Conservation (phyloP, 2,797 vertebrate species). For the Urosaurus nigricauda region DNA sequence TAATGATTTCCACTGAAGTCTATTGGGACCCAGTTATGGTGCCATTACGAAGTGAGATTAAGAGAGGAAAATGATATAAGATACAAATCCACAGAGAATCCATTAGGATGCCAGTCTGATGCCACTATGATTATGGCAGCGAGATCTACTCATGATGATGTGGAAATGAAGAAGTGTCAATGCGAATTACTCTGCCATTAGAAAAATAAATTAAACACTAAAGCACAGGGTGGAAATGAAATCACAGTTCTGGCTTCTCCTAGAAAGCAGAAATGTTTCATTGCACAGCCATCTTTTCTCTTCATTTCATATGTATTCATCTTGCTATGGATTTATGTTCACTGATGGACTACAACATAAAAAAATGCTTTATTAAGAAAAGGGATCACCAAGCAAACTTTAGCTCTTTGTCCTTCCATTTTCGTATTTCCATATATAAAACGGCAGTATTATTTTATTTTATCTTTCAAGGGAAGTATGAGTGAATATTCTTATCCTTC, state of each 20-base stretch:
- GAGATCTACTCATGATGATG: slow-evolving; percentile 58
- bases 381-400: background rate
- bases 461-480: background rate
- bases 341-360: background rate
- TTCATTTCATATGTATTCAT: background rate
- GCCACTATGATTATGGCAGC: slow-evolving; percentile 57
- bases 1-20: slow-evolving; percentile 61
- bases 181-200: slow-evolving; percentile 37
- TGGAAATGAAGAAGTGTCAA: slow-evolving; percentile 65
- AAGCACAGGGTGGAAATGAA: slow-evolving; percentile 36
- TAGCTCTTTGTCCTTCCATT: background rate
- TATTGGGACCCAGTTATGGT: slow-evolving; percentile 62
- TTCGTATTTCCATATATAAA: background rate
- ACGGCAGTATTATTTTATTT: background rate
- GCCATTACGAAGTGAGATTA: slow-evolving; percentile 62
- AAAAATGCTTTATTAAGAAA: background rate
- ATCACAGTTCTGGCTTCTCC: background rate
- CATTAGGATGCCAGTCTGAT: slow-evolving; percentile 71
- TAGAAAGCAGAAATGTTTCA: slow-evolving; percentile 31
- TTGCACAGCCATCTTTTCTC: background rate
- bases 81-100: slow-evolving; percentile 57
- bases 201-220: slow-evolving; percentile 51
- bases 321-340: slow-evolving; percentile 9
- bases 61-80: slow-evolving; percentile 58
- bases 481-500: background rate